A percentile compares a stretch with the other conserved stretches of the same genome.
phyloP scores from a whole-genome alignment of 2,113 vertebrate genomes.

The Chaetodon auriga region DNA sequence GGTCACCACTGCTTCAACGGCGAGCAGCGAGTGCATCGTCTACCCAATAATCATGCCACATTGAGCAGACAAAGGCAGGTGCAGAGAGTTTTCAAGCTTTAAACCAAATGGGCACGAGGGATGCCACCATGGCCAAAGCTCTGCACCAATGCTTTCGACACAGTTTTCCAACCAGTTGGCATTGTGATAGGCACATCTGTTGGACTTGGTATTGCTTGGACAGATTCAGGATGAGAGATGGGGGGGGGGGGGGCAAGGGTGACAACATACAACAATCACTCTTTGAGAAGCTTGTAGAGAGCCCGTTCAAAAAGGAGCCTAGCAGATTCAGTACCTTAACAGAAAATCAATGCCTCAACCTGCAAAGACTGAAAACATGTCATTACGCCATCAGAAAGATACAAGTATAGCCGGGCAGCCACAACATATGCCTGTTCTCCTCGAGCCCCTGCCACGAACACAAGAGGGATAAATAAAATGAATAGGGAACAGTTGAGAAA shows the following conservation, averaged over 20 bases:
- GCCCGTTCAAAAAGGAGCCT: slow-evolving; percentile 50
- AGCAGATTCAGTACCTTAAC: slow-evolving; percentile 80
- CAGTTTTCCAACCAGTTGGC: slow-evolving; percentile 79
- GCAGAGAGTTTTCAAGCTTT: slow-evolving; percentile 72
- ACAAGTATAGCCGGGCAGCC: slow-evolving; percentile 67
- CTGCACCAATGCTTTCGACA: slow-evolving; percentile 66
- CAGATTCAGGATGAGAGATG: slow-evolving; percentile 71
- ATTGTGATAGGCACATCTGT: slow-evolving; percentile 80
- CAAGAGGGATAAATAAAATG: slow-evolving; percentile 78
- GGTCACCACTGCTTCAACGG: slow-evolving; percentile 62
- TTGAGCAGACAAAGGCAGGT: slow-evolving; percentile 75
- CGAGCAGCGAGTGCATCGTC: slow-evolving; percentile 64
- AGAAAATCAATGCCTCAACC: slow-evolving; percentile 72
- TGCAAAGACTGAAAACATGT: slow-evolving; percentile 74
- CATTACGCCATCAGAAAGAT: slow-evolving; percentile 73
- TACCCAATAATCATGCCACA: slow-evolving; percentile 72
- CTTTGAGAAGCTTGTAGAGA: slow-evolving; percentile 63
- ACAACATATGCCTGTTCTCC: slow-evolving; percentile 65
- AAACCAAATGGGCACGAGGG: slow-evolving; percentile 63
- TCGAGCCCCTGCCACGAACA: slow-evolving; percentile 73
- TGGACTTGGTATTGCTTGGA: slow-evolving; percentile 84
- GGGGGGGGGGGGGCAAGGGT: slow-evolving; percentile 19
- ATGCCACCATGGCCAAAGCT: slow-evolving; percentile 68
- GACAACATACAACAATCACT: slow-evolving; percentile 70
- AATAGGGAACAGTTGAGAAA: slow-evolving; percentile 82